Evolutionary conservation across 2,113 vertebrate species (phyloP).

Genomic region (Cromileptes altivelis): DNA sequence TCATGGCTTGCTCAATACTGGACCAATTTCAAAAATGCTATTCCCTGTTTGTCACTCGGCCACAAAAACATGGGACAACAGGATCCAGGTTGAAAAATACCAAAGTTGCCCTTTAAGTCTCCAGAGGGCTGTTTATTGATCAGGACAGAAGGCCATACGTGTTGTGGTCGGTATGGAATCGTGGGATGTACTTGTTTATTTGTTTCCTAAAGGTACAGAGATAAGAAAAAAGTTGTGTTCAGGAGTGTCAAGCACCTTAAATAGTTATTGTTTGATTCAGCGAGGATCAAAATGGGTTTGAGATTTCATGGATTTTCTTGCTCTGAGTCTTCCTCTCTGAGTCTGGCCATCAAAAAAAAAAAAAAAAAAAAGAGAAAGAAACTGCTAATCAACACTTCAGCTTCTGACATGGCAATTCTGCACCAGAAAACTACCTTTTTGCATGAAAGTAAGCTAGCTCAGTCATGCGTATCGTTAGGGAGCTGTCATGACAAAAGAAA

Average conservation of each 20-base stretch:
- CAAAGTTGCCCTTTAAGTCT: slow-evolving; percentile 8
- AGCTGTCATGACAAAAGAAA: slow-evolving; percentile 65
- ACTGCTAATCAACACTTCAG: slow-evolving; percentile 69
- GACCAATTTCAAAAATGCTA: no score
- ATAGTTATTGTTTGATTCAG: slow-evolving; percentile 59
- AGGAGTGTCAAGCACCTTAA: slow-evolving; percentile 80
- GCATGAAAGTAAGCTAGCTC: slow-evolving; percentile 75
- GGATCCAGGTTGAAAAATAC: no score
- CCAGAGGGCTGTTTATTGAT: slow-evolving; percentile 46
- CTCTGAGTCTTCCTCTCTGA: slow-evolving; percentile 72
- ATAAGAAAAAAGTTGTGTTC: slow-evolving; percentile 49
- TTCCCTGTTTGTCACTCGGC: no score
- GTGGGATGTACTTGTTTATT: slow-evolving; percentile 61
- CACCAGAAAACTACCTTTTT: slow-evolving; percentile 72
- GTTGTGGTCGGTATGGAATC: slow-evolving; percentile 27
- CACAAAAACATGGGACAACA: no score
- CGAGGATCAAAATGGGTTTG: slow-evolving; percentile 59
- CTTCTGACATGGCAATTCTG: slow-evolving; percentile 71
- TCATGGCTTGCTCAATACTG: no score
- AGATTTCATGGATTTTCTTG: slow-evolving; percentile 65
- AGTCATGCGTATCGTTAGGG: slow-evolving; percentile 71
- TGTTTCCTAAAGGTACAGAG: slow-evolving; percentile 66
- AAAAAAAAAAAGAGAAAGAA: slow-evolving; percentile 7
- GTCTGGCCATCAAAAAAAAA: slow-evolving; percentile 47
- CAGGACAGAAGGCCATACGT: slow-evolving; percentile 26